These are phyloP conservation scores for Ginglymostoma cirratum DNA, from an alignment of 2,113 vertebrate genomes.

Conservation along the genomic window DNA sequence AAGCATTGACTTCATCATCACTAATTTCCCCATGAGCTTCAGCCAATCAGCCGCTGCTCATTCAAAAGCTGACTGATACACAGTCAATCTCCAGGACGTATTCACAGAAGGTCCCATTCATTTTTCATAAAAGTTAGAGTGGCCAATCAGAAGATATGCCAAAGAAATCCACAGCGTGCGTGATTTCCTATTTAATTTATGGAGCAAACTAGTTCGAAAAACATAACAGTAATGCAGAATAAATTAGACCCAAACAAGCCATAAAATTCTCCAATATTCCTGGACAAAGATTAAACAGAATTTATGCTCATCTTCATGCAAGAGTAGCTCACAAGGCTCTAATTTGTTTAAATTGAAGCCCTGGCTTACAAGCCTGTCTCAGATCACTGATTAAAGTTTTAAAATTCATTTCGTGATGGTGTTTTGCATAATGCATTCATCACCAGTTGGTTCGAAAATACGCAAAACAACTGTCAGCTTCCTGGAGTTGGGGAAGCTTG, in stretches of 20 bases:
- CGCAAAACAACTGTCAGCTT: neutral
- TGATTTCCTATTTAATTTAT: neutral
- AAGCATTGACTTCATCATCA: neutral
- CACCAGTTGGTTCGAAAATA: neutral
- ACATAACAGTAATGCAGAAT: neutral
- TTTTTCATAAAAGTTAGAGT: neutral
- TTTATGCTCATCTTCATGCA: neutral
- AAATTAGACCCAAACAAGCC: neutral
- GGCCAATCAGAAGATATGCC: neutral
- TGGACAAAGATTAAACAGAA: constrained; percentile 19
- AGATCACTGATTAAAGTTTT: neutral
- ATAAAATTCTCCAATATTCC: neutral
- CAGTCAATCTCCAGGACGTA: neutral
- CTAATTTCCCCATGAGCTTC: neutral
- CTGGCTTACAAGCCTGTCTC: neutral
- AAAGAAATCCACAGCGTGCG: neutral
- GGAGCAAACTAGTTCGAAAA: neutral
- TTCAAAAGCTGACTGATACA: neutral
- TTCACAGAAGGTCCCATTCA: neutral
- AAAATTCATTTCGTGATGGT: neutral
- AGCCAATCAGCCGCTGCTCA: neutral
- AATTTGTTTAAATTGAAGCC: neutral
- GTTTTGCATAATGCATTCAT: neutral
- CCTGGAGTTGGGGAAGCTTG: neutral
- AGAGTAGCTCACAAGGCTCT: neutral